A percentile compares a stretch with the other conserved stretches of the same genome.
phyloP scores from a whole-genome alignment of 2,888 invertebrate genomes.

The Coelopa pilipes region DNA sequence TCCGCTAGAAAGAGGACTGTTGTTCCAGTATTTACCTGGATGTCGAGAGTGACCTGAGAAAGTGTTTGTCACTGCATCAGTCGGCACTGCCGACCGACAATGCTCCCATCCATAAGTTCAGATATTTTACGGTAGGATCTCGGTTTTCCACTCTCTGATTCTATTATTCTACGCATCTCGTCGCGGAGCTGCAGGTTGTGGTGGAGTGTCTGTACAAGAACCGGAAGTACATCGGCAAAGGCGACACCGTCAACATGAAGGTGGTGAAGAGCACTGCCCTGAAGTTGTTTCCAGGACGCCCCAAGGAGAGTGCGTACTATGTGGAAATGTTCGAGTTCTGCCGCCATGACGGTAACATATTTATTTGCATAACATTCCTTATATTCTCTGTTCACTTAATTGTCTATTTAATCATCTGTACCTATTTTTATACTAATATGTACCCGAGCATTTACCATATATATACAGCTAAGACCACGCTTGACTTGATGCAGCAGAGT shows the following conservation, averaged over 20 bases:
- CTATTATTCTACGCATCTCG: not conserved
- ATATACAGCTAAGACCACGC: not conserved
- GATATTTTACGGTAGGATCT: conserved; percentile 49
- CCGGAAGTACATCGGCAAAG: conserved; percentile 54
- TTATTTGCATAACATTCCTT: too few species aligned
- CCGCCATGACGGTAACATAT: conserved; percentile 45
- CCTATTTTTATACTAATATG: too few species aligned
- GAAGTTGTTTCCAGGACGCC: conserved; percentile 43
- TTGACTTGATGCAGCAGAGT: conserved; percentile 43
- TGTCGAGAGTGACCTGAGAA: conserved; percentile 44
- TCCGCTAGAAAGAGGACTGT: conserved; percentile 40
- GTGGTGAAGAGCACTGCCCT: conserved; percentile 53
- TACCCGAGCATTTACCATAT: too few species aligned
- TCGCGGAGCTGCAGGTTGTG: conserved; percentile 47
- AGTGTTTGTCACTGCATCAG: conserved; percentile 51
- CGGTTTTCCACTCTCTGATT: too few species aligned
- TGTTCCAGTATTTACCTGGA: conserved; percentile 46
- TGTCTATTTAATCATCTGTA: not conserved
- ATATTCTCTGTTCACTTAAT: not conserved
- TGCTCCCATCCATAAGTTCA: conserved; percentile 41
- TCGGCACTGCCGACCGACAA: conserved; percentile 47
- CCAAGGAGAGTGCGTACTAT: conserved; percentile 52
- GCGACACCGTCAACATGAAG: conserved; percentile 54
- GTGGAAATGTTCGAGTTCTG: conserved; percentile 50
- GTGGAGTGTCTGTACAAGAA: conserved; percentile 53